Base-by-base conservation (phyloP, 2,888 invertebrate genomes). In the Drosophila leonis region DNA sequence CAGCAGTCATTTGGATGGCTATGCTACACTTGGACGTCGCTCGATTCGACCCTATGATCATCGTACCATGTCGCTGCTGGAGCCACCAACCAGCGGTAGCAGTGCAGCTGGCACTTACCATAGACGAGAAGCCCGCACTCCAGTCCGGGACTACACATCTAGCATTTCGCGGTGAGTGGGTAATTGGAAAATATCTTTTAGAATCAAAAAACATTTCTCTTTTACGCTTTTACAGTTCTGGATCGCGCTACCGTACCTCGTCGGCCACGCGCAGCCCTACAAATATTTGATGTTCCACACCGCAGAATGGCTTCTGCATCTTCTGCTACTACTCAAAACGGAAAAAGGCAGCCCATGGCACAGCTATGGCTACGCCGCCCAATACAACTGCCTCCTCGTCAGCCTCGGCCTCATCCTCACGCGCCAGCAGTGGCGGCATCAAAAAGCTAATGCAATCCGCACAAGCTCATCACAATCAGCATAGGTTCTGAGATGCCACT, bases 281-380 rank as follows among this genome's bases (percentile, higher is more conserved):
- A 78, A 93, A 93, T 60, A 93, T 92, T 93, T 93, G 92, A 93
- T 92, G 92, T 91, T 87, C 92, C 84, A 92, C 92, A 76, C 92
- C 92, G 72, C 92, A 92, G 86, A 92, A 92, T 80, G 92, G 92
- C 57, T 92, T 92, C 86, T 92, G 92, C 80, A 92, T 92, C 72
- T 92, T 92, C 78, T 92, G 92, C 72, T 92, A 92, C 66, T 92
- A 92, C 72, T 78, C 90, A 54, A 91, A 92, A 73, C 86, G 86
- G 49, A 91, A 92, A 75, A 91, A 78, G 66, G 60, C 68, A 10
- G 42, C 29, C 35, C 57, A 66, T 37, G 61, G 52, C 33, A 15
- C 60, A 37, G 49, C 39, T 7, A 55, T 54, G 63, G 71, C 61
- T n/a, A 75, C 75, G 68, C 80, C 83, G 8, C 70, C 66, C 49